These are phyloP conservation scores for Furnarius figulus DNA, from an alignment of 2,113 vertebrate species.

Conservation along the genomic window DNA sequence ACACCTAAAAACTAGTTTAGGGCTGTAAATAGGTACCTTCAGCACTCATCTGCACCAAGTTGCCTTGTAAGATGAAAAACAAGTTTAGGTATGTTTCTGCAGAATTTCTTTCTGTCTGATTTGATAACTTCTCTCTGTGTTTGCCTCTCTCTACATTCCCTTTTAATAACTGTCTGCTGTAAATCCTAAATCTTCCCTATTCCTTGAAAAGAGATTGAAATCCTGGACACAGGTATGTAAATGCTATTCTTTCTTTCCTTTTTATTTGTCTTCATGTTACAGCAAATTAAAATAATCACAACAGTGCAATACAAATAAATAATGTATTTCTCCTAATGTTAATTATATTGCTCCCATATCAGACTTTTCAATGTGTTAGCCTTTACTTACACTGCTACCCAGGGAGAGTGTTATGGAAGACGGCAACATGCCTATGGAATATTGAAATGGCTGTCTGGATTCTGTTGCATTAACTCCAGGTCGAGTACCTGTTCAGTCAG, in stretches of 20 bases:
- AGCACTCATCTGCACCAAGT: accelerated
- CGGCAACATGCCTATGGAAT: background rate
- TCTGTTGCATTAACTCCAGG: background rate
- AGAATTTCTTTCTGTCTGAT: background rate
- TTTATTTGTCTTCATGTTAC: background rate
- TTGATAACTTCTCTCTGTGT: background rate
- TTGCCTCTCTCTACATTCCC: background rate
- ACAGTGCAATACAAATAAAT: background rate
- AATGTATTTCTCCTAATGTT: background rate
- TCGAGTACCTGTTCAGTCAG: background rate
- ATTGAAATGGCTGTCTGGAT: background rate
- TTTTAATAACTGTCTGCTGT: background rate
- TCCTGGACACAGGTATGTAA: background rate
- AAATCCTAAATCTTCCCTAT: background rate
- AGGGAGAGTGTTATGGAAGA: background rate
- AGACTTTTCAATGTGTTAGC: background rate
- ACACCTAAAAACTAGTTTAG: background rate
- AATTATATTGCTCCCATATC: background rate
- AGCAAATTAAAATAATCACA: background rate
- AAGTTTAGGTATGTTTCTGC: background rate
- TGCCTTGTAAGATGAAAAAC: background rate
- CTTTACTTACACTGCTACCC: background rate
- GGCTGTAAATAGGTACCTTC: background rate
- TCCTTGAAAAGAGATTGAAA: background rate
- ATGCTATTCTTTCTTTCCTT: background rate